phyloP scores from a whole-genome alignment of 2,113 vertebrate genomes.

The Cacatua alba region DNA sequence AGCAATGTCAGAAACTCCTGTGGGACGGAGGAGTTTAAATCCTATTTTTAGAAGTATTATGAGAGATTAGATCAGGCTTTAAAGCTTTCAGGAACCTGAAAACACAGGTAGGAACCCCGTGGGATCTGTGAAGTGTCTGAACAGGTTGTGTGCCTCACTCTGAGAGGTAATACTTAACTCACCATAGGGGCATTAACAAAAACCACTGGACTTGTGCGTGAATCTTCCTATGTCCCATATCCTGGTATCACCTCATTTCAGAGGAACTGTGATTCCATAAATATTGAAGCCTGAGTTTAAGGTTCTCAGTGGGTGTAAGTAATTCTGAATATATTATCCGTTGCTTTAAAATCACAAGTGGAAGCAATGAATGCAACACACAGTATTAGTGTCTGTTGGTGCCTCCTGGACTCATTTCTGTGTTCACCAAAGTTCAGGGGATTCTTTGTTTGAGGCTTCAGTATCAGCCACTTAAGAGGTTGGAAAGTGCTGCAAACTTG shows the following conservation, averaged over 20 bases:
- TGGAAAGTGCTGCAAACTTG: neutral
- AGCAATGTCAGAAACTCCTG: constrained; percentile 38
- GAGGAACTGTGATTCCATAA: neutral
- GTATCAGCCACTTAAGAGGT: neutral
- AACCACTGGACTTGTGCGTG: neutral
- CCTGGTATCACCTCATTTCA: neutral
- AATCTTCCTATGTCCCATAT: neutral
- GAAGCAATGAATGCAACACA: neutral
- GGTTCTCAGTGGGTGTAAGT: neutral
- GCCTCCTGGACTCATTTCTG: neutral
- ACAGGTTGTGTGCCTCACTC: neutral
- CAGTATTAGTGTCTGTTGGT: neutral
- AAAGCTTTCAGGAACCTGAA: constrained; percentile 44
- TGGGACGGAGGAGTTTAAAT: neutral
- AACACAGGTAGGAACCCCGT: neutral
- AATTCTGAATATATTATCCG: neutral
- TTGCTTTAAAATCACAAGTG: neutral
- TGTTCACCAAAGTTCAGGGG: neutral
- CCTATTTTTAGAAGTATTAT: constrained; percentile 33
- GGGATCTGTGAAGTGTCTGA: constrained; percentile 16
- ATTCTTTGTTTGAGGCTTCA: neutral
- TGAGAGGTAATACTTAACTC: neutral
- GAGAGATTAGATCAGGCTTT: constrained; percentile 24
- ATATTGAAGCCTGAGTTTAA: neutral
- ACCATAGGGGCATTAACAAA: neutral